phyloP scores from a whole-genome alignment of 2,113 vertebrate species.

The Cavia porcellus region DNA sequence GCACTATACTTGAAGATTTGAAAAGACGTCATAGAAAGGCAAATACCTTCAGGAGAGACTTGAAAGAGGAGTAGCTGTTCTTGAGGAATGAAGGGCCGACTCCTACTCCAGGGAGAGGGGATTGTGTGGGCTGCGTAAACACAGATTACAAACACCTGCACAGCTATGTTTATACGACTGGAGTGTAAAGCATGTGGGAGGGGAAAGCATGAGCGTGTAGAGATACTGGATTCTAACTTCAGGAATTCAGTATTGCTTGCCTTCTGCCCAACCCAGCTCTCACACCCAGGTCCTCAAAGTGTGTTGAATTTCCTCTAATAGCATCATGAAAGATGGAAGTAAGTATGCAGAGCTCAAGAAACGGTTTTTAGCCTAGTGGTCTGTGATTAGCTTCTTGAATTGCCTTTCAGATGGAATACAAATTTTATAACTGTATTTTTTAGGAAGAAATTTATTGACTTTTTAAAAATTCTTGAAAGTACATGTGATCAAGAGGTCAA shows the following conservation, averaged over 20 bases:
- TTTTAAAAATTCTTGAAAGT: conserved; percentile 33
- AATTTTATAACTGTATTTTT: conserved; percentile 2
- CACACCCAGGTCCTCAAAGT: not conserved
- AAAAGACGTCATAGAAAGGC: not conserved
- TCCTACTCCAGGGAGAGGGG: not conserved
- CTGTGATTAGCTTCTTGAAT: not conserved
- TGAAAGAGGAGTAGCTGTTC: not conserved
- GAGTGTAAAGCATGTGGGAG: not conserved
- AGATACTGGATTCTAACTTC: not conserved
- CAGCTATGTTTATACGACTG: not conserved
- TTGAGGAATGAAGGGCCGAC: not conserved
- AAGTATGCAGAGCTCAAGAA: not conserved
- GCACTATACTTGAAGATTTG: not conserved
- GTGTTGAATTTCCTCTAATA: not conserved
- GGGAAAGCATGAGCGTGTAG: not conserved
- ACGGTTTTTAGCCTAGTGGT: not conserved
- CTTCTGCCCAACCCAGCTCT: too few relatives aligned
- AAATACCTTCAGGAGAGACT: not conserved
- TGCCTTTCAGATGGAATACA: not conserved
- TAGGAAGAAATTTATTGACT: not conserved
- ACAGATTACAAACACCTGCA: not conserved
- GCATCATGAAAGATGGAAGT: not conserved
- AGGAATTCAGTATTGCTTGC: not conserved
- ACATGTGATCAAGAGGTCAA: not conserved
- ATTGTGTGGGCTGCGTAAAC: not conserved